Percentiles rank a stretch among this genome's conserved stretches.
These are phyloP conservation scores for Hypena proboscidalis DNA, from an alignment of 2,888 invertebrate species.

Conservation along the genomic window DNA sequence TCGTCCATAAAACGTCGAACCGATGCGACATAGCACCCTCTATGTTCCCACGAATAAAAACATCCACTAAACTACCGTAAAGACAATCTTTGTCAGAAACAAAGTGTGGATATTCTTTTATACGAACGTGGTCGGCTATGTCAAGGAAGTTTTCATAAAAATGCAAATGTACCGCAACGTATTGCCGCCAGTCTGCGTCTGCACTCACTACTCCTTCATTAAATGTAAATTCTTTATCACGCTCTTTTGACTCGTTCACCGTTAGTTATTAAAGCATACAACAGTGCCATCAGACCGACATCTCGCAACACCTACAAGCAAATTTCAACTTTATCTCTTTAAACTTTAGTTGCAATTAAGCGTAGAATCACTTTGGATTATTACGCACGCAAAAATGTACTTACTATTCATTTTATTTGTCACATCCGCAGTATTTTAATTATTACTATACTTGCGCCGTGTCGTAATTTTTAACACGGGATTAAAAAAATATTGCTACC, in stretches of 20 bases:
- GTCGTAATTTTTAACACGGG: conserved; percentile 13
- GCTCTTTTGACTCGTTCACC: conserved; percentile 46
- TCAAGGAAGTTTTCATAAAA: conserved; percentile 65
- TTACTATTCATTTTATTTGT: conserved; percentile 45
- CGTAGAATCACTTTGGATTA: conserved; percentile 18
- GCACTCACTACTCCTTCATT: conserved; percentile 54
- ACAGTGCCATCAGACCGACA: conserved; percentile 39
- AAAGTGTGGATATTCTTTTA: conserved; percentile 47
- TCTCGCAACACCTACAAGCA: conserved; percentile 4
- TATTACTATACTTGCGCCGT: conserved; percentile 30
- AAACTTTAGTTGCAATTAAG: conserved; percentile 5
- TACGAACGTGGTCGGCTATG: conserved; percentile 44
- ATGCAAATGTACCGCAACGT: conserved; percentile 61
- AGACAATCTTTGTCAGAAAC: conserved; percentile 47
- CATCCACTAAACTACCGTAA: conserved; percentile 43
- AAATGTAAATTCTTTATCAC: conserved; percentile 62
- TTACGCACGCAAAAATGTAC: conserved; percentile 42
- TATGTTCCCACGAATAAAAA: conserved; percentile 38
- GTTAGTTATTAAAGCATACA: conserved; percentile 48
- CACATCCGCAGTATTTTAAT: conserved; percentile 39
- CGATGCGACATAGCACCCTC: conserved; percentile 34
- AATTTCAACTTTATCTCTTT: conserved; percentile 32
- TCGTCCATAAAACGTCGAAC: conserved; percentile 47
- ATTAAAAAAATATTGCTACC: conserved; percentile 9
- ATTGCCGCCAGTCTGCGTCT: conserved; percentile 49